phyloP scores from a whole-genome alignment of 2,888 invertebrate genomes.

The Galerucella calmariensis region DNA sequence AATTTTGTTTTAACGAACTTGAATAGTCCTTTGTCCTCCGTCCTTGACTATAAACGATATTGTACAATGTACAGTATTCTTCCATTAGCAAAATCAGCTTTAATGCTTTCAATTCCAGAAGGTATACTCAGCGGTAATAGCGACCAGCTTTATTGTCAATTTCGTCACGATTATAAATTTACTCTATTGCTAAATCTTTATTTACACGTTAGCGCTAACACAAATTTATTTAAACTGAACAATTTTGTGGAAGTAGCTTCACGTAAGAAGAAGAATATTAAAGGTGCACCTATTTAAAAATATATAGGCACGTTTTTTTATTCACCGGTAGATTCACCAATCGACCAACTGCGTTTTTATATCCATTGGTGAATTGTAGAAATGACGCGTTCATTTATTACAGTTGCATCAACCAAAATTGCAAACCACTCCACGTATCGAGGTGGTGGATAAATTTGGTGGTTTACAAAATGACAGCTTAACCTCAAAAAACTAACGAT shows the following conservation, averaged over 20 bases:
- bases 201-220: not conserved
- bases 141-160: not conserved
- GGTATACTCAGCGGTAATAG: not conserved
- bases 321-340: too few relatives aligned
- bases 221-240: not conserved
- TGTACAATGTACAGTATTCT: not conserved
- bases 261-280: too few relatives aligned
- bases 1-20: not conserved
- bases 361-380: too few relatives aligned
- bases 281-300: too few relatives aligned
- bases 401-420: too few relatives aligned
- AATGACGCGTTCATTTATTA: too few relatives aligned
- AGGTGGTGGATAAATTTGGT: too few relatives aligned
- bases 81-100: not conserved
- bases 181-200: not conserved
- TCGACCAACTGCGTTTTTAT: too few relatives aligned
- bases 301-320: too few relatives aligned
- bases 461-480: too few relatives aligned
- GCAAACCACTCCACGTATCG: too few relatives aligned
- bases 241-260: not conserved
- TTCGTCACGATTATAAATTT: not conserved
- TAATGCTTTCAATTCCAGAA: not conserved
- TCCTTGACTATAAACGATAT: not conserved
- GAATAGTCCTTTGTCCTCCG: not conserved
- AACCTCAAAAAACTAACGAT: too few relatives aligned